These are phyloP conservation scores for Clarias gariepinus DNA, from an alignment of 2,113 vertebrate species.

Conservation along the genomic window DNA sequence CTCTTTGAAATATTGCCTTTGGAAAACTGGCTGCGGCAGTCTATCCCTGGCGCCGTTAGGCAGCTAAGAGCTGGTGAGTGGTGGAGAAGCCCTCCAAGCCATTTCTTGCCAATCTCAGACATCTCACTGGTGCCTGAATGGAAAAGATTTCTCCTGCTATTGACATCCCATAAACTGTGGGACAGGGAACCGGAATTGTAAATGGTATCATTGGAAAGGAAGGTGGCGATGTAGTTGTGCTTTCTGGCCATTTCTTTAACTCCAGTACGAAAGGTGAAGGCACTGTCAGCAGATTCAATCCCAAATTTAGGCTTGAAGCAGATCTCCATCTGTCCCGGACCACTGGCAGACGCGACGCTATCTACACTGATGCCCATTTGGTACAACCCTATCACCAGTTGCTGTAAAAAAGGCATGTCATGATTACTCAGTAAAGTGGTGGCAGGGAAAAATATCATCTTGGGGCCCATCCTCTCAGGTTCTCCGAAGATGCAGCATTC, in stretches of 20 bases:
- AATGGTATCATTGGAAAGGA: constrained; percentile 83
- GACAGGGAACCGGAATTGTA: constrained; percentile 84
- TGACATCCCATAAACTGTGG: constrained; percentile 87
- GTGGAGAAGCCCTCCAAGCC: constrained; percentile 83
- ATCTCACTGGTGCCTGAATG: constrained; percentile 70
- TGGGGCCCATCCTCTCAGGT: constrained; percentile 82
- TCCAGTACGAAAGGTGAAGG: constrained; percentile 90
- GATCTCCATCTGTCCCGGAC: constrained; percentile 91
- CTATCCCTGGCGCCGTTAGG: constrained; percentile 82
- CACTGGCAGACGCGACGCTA: constrained; percentile 85
- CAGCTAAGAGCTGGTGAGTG: constrained; percentile 91
- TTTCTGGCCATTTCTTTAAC: constrained; percentile 92
- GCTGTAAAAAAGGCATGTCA: constrained; percentile 87
- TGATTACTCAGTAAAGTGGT: constrained; percentile 84
- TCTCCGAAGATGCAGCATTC: constrained; percentile 87
- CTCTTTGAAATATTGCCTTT: constrained; percentile 79
- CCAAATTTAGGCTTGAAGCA: constrained; percentile 86
- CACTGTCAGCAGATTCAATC: constrained; percentile 82
- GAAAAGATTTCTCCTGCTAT: constrained; percentile 80
- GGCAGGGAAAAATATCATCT: constrained; percentile 85
- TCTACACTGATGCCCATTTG: constrained; percentile 87
- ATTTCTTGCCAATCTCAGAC: constrained; percentile 80
- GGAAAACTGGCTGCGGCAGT: constrained; percentile 79
- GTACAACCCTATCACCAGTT: constrained; percentile 88
- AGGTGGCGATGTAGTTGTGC: constrained; percentile 85